These are phyloP conservation scores for Luperina testacea DNA, from an alignment of 2,888 invertebrate species.

Conservation along the genomic window DNA sequence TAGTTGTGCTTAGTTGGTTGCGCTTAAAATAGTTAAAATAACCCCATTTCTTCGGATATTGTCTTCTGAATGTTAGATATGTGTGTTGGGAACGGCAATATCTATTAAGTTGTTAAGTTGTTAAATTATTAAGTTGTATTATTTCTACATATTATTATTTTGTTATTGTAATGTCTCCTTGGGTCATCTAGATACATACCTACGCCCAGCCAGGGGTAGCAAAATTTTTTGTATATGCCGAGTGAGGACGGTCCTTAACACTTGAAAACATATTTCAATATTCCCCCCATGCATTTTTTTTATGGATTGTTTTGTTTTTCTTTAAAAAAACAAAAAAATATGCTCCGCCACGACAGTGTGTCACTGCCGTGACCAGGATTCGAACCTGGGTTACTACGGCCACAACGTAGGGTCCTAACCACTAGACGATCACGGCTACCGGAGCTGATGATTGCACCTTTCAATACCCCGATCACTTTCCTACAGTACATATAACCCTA, in stretches of 20 bases:
- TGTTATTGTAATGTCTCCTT: background rate
- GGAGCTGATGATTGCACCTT: slow-evolving; percentile 67
- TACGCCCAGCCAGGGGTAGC: no score
- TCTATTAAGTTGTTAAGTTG: no score
- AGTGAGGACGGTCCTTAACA: background rate
- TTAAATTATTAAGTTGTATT: no score
- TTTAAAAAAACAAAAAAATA: background rate
- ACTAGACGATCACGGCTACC: slow-evolving; percentile 91
- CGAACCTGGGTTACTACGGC: slow-evolving; percentile 94
- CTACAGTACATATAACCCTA: background rate
- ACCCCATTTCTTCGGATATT: no score
- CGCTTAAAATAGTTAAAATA: no score
- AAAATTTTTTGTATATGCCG: background rate
- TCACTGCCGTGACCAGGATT: slow-evolving; percentile 91
- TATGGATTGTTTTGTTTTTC: background rate
- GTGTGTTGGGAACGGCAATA: no score
- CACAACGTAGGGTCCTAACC: slow-evolving; percentile 94
- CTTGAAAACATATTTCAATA: background rate
- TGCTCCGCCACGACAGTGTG: slow-evolving; percentile 74
- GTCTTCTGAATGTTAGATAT: no score
- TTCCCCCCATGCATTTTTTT: background rate
- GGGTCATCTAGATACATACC: background rate
- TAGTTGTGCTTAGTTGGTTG: no score
- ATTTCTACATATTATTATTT: no score
- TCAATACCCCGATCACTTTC: slow-evolving; percentile 35